Conservation (phyloP, 2,888 invertebrate genomes). For the Cistogaster globosa region DNA sequence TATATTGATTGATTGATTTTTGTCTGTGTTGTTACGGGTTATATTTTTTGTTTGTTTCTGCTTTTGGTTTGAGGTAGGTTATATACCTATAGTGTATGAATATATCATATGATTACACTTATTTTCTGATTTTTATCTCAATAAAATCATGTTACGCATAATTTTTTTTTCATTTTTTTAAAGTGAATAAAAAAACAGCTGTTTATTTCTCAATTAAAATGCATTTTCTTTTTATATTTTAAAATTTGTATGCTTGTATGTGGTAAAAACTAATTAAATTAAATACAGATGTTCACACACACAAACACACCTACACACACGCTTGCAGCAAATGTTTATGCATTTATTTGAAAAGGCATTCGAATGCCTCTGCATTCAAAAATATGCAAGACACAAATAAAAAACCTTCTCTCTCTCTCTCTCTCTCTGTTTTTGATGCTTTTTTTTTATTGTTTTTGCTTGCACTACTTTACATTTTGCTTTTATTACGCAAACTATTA, state of each 20-base stretch:
- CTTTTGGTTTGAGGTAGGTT: slow-evolving; percentile 50
- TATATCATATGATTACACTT: not conserved
- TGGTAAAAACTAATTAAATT: not conserved
- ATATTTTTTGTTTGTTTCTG: not conserved
- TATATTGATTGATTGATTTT: slow-evolving; percentile 4
- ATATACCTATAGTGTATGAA: not conserved
- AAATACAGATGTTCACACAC: not conserved
- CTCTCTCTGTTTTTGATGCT: not conserved
- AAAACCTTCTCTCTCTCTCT: not conserved
- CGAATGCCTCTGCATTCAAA: not conserved
- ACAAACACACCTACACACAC: not conserved
- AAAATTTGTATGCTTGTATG: not conserved
- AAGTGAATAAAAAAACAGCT: too few species aligned
- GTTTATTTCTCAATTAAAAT: too few species aligned
- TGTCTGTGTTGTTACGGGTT: not conserved
- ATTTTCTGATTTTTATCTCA: not conserved
- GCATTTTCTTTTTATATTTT: not conserved
- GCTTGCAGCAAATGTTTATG: not conserved
- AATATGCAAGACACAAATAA: not conserved
- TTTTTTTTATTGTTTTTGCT: not conserved
- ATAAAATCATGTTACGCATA: too few species aligned
- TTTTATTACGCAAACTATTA: slow-evolving; percentile 6
- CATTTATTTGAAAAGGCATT: not conserved
- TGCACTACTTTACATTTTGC: not conserved
- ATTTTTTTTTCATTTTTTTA: too few species aligned